Percentiles rank a stretch among this genome's conserved stretches.
phyloP scores from a whole-genome alignment of 2,113 vertebrate species.

The Labrus mixtus region DNA sequence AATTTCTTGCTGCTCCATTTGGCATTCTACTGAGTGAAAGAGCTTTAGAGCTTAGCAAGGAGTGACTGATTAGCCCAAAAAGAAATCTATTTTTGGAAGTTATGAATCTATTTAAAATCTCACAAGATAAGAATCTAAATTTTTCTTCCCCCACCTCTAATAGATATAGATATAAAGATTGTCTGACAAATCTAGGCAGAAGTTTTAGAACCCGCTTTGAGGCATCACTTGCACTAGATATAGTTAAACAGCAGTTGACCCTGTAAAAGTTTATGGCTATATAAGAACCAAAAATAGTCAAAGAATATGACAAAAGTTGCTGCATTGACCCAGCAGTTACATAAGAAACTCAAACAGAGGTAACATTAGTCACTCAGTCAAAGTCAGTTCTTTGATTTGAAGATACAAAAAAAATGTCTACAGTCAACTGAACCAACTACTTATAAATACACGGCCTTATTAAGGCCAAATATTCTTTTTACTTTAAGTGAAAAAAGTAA shows the following conservation, averaged over 20 bases:
- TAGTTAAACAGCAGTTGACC: neutral
- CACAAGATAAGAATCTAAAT: no score
- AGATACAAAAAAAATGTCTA: neutral
- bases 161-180: no score
- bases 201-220: no score
- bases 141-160: no score
- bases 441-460: neutral
- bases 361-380: neutral
- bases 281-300: neutral
- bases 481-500: neutral
- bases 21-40: no score
- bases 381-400: neutral
- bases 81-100: no score
- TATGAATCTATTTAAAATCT: no score
- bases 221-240: neutral
- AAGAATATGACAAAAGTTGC: neutral
- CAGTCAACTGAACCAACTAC: neutral
- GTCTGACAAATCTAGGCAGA: no score
- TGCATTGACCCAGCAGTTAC: neutral
- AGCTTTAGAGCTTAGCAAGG: no score
- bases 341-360: conserved; percentile 6
- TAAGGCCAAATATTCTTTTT: neutral
- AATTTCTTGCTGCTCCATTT: no score
- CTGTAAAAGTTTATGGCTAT: neutral
- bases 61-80: no score